Evolutionary conservation across 2,797 vertebrate species (phyloP).

Genomic region (Clarias pachynema): DNA sequence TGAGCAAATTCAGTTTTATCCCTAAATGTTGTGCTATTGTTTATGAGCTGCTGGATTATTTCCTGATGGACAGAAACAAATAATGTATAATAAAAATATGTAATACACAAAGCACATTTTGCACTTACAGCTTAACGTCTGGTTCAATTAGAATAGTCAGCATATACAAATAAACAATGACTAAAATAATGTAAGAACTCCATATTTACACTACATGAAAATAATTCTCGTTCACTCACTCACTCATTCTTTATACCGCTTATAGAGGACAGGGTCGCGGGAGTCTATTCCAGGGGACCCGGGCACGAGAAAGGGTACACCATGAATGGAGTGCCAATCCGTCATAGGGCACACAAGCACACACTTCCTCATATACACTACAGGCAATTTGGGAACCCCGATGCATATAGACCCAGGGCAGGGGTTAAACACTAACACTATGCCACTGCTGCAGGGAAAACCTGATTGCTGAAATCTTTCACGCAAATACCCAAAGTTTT

Average conservation of each 20-base stretch:
- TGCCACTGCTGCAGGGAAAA: neutral
- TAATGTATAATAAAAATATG: neutral
- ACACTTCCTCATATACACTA: too few relatives aligned
- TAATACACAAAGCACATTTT: neutral
- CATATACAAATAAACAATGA: neutral
- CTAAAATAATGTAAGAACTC: neutral
- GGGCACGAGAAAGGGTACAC: too few relatives aligned
- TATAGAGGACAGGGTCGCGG: too few relatives aligned
- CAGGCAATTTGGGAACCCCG: too few relatives aligned
- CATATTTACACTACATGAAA: neutral
- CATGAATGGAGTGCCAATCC: too few relatives aligned
- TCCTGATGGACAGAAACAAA: slow-evolving; percentile 75
- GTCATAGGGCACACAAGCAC: too few relatives aligned
- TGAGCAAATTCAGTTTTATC: slow-evolving; percentile 98
- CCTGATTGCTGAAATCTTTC: neutral
- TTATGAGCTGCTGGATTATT: slow-evolving; percentile 94
- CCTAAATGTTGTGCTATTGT: slow-evolving; percentile 94
- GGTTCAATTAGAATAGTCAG: neutral
- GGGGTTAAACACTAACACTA: too few relatives aligned
- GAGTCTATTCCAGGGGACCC: too few relatives aligned
- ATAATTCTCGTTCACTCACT: too few relatives aligned
- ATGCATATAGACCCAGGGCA: too few relatives aligned
- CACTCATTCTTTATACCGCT: too few relatives aligned
- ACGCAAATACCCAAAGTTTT: neutral
- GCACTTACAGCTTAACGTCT: neutral